phyloP scores from a whole-genome alignment of 1,140 invertebrate species.

The Anagrus nilaparvatae region DNA sequence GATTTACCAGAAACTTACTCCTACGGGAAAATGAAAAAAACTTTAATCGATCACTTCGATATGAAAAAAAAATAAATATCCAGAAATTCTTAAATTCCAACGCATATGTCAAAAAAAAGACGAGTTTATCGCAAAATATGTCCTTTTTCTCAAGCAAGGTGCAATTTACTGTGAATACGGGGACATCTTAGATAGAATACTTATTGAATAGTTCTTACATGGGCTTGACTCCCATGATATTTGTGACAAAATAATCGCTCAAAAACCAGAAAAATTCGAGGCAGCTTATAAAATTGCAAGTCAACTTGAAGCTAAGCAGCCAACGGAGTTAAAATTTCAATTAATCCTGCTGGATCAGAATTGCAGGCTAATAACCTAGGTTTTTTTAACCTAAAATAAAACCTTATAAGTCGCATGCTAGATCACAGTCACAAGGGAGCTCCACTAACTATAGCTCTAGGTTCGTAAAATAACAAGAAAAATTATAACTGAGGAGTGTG shows the following conservation, averaged over 20 bases:
- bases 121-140: conserved; percentile 18
- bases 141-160: conserved; percentile 16
- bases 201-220: conserved; percentile 21
- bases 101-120: conserved; percentile 10
- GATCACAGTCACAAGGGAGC: no score
- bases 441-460: no score
- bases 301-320: conserved; percentile 15
- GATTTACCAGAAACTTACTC: conserved; percentile 4
- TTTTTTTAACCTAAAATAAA: no score
- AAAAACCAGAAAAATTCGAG: conserved; percentile 8
- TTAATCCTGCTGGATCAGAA: no score
- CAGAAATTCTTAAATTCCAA: conserved; percentile 17
- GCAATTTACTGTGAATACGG: conserved; percentile 21
- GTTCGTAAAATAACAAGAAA: no score
- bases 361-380: no score
- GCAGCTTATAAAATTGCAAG: conserved; percentile 18
- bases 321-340: no score
- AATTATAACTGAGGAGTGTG: no score
- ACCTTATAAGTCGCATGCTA: no score
- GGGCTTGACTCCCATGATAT: conserved; percentile 12
- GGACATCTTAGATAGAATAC: conserved; percentile 18
- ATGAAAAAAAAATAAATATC: conserved; percentile 20
- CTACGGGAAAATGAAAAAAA: conserved; percentile 15
- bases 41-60: no score
- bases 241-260: conserved; percentile 21